phyloP scores from a whole-genome alignment of 2,888 invertebrate genomes.

The Agonopterix heracliana region DNA sequence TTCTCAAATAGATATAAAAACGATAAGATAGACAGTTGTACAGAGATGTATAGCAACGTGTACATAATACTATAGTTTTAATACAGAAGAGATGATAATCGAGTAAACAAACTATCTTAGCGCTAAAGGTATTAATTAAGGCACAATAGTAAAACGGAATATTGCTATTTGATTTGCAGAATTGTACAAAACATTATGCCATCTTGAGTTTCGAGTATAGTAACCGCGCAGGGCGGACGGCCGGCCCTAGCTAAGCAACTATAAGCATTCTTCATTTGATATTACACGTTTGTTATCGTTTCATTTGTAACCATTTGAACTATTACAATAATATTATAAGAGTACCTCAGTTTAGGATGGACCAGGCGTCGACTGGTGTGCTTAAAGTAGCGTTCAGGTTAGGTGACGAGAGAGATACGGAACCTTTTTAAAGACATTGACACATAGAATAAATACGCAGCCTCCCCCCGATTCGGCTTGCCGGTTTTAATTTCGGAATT shows the following conservation, averaged over 20 bases:
- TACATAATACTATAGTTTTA: slow-evolving; percentile 72
- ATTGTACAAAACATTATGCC: slow-evolving; percentile 57
- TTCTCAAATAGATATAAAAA: slow-evolving; percentile 58
- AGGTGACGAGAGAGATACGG: slow-evolving; percentile 56
- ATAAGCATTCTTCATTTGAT: slow-evolving; percentile 72
- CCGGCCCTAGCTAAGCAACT: slow-evolving; percentile 70
- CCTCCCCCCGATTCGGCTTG: slow-evolving; percentile 45
- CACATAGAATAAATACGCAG: slow-evolving; percentile 60
- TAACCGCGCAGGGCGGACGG: slow-evolving; percentile 55
- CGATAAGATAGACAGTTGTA: slow-evolving; percentile 69
- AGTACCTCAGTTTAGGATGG: slow-evolving; percentile 74
- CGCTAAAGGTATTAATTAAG: slow-evolving; percentile 65
- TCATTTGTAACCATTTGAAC: slow-evolving; percentile 71
- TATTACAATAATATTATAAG: slow-evolving; percentile 68
- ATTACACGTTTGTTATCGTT: slow-evolving; percentile 74
- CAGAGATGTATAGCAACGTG: slow-evolving; percentile 66
- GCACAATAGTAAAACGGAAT: slow-evolving; percentile 58
- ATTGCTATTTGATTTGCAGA: slow-evolving; percentile 64
- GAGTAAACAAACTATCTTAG: slow-evolving; percentile 61
- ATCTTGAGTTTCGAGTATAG: slow-evolving; percentile 57
- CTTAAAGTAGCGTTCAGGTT: slow-evolving; percentile 55
- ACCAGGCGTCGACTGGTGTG: slow-evolving; percentile 75
- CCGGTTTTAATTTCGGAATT: slow-evolving; percentile 57
- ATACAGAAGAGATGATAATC: slow-evolving; percentile 61
- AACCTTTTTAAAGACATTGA: slow-evolving; percentile 59